Evolutionary conservation across 2,888 invertebrate species (phyloP).

Genomic region (Tetragonisca angustula): DNA sequence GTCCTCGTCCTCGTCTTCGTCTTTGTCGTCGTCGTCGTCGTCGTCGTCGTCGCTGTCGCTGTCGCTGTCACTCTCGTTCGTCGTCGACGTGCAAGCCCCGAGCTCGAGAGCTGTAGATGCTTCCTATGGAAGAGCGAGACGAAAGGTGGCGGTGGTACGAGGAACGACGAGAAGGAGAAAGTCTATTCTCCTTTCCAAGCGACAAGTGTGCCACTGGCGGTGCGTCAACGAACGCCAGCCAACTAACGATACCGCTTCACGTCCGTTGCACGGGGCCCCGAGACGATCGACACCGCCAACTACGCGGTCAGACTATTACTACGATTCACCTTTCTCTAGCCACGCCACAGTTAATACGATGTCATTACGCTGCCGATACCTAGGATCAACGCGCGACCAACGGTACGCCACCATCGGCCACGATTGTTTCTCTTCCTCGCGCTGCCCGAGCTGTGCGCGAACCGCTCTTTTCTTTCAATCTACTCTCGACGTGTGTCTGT

Average conservation of each 20-base stretch:
- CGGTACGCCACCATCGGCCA: neutral
- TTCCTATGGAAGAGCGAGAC: conserved; percentile 24
- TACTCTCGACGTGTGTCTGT: neutral
- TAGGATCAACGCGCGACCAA: neutral
- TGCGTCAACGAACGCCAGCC: conserved; percentile 53
- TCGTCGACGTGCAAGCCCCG: neutral
- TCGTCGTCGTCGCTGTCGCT: neutral
- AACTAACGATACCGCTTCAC: conserved; percentile 39
- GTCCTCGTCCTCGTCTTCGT: neutral
- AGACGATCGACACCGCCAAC: conserved; percentile 14
- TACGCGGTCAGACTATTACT: conserved; percentile 9
- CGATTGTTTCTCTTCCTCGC: neutral
- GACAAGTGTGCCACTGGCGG: conserved; percentile 74
- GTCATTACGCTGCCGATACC: neutral
- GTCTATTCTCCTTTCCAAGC: conserved; percentile 70
- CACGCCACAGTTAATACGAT: neutral
- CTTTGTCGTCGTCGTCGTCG: neutral
- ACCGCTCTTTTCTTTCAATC: too few relatives aligned
- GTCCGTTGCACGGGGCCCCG: neutral
- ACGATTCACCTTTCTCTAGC: conserved; percentile 31
- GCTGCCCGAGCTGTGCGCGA: neutral
- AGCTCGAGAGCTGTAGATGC: conserved; percentile 24
- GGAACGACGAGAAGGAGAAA: conserved; percentile 74
- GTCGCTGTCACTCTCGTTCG: neutral
- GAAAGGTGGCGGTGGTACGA: conserved; percentile 39